These are phyloP conservation scores for Cosmia pyralina DNA, from an alignment of 2,888 invertebrate species.

Conservation along the genomic window DNA sequence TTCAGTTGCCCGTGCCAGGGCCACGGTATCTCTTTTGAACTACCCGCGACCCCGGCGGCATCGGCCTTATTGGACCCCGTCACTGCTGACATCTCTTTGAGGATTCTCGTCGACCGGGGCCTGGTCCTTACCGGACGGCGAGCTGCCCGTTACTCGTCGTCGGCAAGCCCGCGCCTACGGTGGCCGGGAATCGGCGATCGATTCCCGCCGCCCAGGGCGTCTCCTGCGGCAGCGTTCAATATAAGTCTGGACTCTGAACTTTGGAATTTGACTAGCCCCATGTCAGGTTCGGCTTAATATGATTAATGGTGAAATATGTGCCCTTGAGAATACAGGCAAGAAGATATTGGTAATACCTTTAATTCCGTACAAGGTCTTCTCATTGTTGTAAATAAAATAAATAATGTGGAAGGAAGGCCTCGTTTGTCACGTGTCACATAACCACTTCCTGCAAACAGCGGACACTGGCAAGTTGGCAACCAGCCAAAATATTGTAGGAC, in stretches of 20 bases:
- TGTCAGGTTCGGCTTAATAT: neutral
- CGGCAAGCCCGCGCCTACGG: too few species aligned
- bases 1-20: too few species aligned
- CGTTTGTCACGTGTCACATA: conserved; percentile 41
- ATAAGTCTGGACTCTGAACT: neutral
- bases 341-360: neutral
- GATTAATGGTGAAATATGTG: neutral
- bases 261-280: neutral
- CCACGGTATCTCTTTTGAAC: too few species aligned
- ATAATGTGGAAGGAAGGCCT: conserved; percentile 38
- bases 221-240: too few species aligned
- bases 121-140: too few species aligned
- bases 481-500: conserved; percentile 35
- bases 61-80: too few species aligned
- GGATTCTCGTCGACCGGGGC: too few species aligned
- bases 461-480: conserved; percentile 13
- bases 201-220: too few species aligned
- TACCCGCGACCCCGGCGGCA: too few species aligned
- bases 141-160: too few species aligned
- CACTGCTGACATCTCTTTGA: too few species aligned
- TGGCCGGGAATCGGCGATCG: too few species aligned
- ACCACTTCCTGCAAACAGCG: conserved; percentile 30
- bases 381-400: conserved; percentile 13
- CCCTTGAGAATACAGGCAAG: neutral
- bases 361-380: conserved; percentile 12